Evolutionary conservation across 2,888 invertebrate species (phyloP), one percentile per base, ranked within the genome.

Genomic region (Xestobium rufovillosum): DNA sequence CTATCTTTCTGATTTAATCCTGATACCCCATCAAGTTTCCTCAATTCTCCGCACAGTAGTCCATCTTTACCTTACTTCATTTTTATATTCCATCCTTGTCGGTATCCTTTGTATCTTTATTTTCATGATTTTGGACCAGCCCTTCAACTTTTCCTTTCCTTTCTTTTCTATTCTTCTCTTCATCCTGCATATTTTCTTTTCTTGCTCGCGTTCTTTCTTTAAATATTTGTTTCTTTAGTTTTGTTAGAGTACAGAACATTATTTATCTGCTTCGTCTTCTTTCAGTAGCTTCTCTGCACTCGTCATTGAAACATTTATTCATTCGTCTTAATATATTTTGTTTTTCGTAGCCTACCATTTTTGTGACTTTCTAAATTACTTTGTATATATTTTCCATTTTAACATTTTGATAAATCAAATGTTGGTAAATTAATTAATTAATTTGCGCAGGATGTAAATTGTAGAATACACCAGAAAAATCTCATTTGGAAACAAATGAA

Each of bases 121-220:
- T 23, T 23, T n/a, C n/a, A 8, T n/a, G 8, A 8, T n/a, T 23
- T 23, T n/a, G 8, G 8, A 8, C n/a, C n/a, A 8, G 8, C n/a
- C 23, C n/a, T 23, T n/a, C n/a, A 8, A 8, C 23, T 23, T 23
- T n/a, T 23, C n/a, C 23, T 23, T 23, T 23, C 23, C n/a, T 23
- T n/a, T 23, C n/a, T 23, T n/a, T 23, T 23, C 23, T 23, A 8
- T n/a, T 23, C n/a, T n/a, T 23, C n/a, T 23, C 23, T 23, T 23
- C 23, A 8, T 23, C 23, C n/a, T 23, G 8, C 23, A 8, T 23
- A 8, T 23, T 23, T n/a, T 23, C n/a, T n/a, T 23, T 23, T 23
- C 23, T 23, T 23, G 8, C n/a, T 23, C 23, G 8, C n/a, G 8
- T 23, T 23, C n/a, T n/a, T 23, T 23, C 23, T 23, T 23, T n/a